These are phyloP conservation scores for Machimus rusticus DNA, from an alignment of 2,888 invertebrate species.

Conservation along the genomic window DNA sequence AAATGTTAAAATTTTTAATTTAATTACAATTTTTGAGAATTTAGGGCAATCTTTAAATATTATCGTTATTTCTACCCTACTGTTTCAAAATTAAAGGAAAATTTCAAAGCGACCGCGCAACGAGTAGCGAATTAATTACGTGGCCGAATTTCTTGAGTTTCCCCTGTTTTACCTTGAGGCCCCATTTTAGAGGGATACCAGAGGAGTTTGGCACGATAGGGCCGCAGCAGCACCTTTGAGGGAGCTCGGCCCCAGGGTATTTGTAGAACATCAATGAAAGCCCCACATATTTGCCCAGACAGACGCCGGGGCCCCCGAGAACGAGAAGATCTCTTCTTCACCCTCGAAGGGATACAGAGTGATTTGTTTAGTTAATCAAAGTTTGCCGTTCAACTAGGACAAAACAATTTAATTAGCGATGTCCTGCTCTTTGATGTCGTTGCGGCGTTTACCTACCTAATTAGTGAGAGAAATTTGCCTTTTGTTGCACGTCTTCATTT, in stretches of 20 bases:
- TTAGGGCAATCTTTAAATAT: not conserved
- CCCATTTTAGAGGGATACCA: not conserved
- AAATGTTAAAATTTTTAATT: not conserved
- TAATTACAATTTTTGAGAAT: not conserved
- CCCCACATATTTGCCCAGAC: constrained; percentile 12
- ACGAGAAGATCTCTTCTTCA: not conserved
- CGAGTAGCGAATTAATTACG: not conserved
- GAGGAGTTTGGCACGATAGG: not conserved
- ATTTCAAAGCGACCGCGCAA: not conserved
- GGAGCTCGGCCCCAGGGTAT: not conserved
- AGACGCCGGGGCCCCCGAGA: not conserved
- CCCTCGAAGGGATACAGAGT: constrained; percentile 3
- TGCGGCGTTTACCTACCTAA: constrained; percentile 23
- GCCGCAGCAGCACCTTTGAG: not conserved
- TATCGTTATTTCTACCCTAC: not conserved
- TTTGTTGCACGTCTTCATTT: not conserved
- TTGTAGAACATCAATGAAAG: not conserved
- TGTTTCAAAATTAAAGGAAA: not conserved
- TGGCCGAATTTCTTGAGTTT: not conserved
- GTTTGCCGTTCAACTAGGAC: constrained; percentile 12
- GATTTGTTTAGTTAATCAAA: constrained; percentile 37
- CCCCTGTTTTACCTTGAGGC: not conserved
- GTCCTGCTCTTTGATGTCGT: constrained; percentile 17
- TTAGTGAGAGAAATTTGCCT: constrained; percentile 10
- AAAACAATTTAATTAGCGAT: constrained; percentile 37